A percentile compares a stretch with the other conserved stretches of the same genome.
Evolutionary conservation across 2,797 vertebrate species (phyloP).

Genomic region (Oophaga sylvatica): DNA sequence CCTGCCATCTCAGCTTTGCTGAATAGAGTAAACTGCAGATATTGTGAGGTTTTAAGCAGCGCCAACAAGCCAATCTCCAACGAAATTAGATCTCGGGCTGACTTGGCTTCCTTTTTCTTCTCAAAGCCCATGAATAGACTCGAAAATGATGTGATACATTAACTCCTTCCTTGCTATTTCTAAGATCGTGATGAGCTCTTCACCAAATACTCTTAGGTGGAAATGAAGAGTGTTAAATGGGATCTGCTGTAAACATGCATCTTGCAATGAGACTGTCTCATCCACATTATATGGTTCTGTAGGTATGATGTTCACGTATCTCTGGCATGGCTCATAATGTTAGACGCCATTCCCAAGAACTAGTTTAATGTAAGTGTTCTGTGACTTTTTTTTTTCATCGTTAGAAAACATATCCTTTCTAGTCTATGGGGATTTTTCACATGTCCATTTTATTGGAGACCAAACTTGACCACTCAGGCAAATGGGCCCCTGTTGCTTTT

Average conservation of each 20-base stretch:
- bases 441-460: too few relatives aligned
- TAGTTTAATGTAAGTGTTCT: too few relatives aligned
- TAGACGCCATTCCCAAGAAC: too few relatives aligned
- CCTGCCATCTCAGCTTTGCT: constrained; percentile 56
- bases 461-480: too few relatives aligned
- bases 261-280: neutral
- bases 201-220: neutral
- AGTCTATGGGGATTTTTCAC: too few relatives aligned
- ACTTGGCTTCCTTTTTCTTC: constrained; percentile 36
- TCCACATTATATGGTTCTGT: neutral
- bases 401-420: too few relatives aligned
- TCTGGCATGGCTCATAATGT: neutral
- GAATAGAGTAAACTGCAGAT: constrained; percentile 61
- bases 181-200: neutral
- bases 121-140: constrained; percentile 6
- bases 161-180: constrained; percentile 20
- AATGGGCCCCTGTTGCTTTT: too few relatives aligned
- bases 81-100: constrained; percentile 45
- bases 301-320: neutral
- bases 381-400: too few relatives aligned
- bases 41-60: constrained; percentile 54
- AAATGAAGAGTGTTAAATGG: neutral
- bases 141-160: constrained; percentile 10
- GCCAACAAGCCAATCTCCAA: constrained; percentile 51
- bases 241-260: neutral